These are phyloP conservation scores for Galaxea fascicularis DNA, from an alignment of 92 coral and sea anemone species.

Conservation along the genomic window DNA sequence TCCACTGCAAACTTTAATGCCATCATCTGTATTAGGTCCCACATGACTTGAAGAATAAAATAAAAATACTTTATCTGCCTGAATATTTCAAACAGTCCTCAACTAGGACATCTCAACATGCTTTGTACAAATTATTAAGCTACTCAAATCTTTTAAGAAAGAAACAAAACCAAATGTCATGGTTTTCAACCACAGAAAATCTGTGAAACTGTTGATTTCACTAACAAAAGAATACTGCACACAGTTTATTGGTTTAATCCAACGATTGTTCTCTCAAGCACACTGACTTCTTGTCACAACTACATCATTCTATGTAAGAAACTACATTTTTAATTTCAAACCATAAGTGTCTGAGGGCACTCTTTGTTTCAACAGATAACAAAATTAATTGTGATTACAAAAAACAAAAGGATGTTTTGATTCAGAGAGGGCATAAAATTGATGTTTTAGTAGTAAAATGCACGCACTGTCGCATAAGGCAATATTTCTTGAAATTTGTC, in stretches of 20 bases:
- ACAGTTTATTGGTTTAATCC: not conserved
- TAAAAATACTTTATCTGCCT: not conserved
- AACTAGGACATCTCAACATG: not conserved
- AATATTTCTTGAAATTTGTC: too few relatives aligned
- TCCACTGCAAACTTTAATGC: not conserved
- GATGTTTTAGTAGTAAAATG: too few relatives aligned
- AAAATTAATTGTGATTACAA: not conserved
- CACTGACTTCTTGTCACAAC: not conserved
- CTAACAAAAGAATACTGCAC: not conserved
- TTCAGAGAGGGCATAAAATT: too few relatives aligned
- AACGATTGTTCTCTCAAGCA: not conserved
- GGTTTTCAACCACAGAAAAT: not conserved
- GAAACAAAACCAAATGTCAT: not conserved
- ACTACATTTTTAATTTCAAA: not conserved
- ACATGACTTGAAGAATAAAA: not conserved
- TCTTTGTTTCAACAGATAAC: constrained; percentile 3
- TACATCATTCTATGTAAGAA: not conserved
- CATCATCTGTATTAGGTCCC: not conserved
- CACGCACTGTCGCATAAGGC: too few relatives aligned
- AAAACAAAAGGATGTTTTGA: not conserved
- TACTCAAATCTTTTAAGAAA: not conserved
- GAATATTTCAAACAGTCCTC: not conserved
- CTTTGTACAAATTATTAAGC: not conserved
- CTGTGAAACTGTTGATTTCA: not conserved
- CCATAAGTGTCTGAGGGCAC: constrained; percentile 8